A percentile compares a stretch with the other conserved stretches of the same genome.
Conservation (phyloP, 2,888 invertebrate genomes). For the Eubasilissa splendida region DNA sequence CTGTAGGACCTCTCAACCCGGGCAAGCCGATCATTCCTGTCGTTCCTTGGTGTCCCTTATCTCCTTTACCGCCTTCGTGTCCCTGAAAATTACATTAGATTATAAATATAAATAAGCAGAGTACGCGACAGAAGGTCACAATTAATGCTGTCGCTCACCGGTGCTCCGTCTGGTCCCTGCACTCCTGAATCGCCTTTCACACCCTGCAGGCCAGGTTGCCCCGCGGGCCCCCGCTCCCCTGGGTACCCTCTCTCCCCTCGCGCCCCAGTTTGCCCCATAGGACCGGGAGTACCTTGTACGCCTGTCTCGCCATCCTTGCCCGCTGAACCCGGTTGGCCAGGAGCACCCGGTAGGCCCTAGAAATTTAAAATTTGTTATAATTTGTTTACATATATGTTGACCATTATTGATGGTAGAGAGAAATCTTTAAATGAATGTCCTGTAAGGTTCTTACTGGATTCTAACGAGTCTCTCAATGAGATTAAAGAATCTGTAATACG, state of each 20-base stretch:
- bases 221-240: slow-evolving; percentile 82
- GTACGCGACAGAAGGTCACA: background rate
- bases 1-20: slow-evolving; percentile 78
- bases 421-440: too few species aligned
- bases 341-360: slow-evolving; percentile 81
- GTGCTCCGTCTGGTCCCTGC: slow-evolving; percentile 80
- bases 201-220: slow-evolving; percentile 78
- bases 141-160: slow-evolving; percentile 66
- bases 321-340: slow-evolving; percentile 80
- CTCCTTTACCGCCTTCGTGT: slow-evolving; percentile 77
- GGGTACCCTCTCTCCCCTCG: slow-evolving; percentile 81
- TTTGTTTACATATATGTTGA: background rate
- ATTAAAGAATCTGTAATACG: too few species aligned
- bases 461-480: too few species aligned
- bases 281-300: slow-evolving; percentile 77
- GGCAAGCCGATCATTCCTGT: slow-evolving; percentile 82
- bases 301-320: slow-evolving; percentile 89
- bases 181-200: slow-evolving; percentile 77
- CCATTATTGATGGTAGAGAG: too few species aligned
- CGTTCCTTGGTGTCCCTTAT: slow-evolving; percentile 81
- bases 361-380: slow-evolving; percentile 19
- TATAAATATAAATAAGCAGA: background rate
- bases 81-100: slow-evolving; percentile 68
- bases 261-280: slow-evolving; percentile 75
- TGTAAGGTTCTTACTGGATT: too few species aligned